These are phyloP conservation scores for Nasonia oneida DNA, from an alignment of 2,888 invertebrate species.

Conservation along the genomic window DNA sequence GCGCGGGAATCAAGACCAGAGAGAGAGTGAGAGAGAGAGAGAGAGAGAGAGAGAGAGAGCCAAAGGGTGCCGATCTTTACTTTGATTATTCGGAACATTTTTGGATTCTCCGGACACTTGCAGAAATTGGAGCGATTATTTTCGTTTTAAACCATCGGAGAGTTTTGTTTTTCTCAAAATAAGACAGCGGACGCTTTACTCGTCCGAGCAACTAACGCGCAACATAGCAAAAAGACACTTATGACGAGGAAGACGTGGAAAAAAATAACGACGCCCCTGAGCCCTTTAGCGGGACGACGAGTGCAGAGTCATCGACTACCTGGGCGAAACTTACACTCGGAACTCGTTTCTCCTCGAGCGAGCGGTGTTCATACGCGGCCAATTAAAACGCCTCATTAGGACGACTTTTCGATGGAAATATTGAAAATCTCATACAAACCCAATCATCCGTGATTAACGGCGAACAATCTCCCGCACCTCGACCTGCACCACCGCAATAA, in stretches of 20 bases:
- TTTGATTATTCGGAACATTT: background rate
- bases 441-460: background rate
- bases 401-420: background rate
- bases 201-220: background rate
- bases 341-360: constrained; percentile 58
- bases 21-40: background rate
- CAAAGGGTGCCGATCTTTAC: background rate
- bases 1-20: background rate
- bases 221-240: background rate
- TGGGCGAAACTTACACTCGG: constrained; percentile 66
- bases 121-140: background rate
- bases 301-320: constrained; percentile 73
- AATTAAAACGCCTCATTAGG: constrained; percentile 72
- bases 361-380: constrained; percentile 61
- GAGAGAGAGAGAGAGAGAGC: background rate
- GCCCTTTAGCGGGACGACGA: constrained; percentile 44
- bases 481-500: background rate
- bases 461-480: background rate
- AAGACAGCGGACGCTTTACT: background rate
- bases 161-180: background rate
- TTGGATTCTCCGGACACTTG: background rate
- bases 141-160: background rate
- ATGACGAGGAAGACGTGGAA: background rate
- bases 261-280: constrained; percentile 26
- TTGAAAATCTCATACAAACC: no score